Conservation (phyloP, 2,113 vertebrate species). For the Gadus chalcogrammus region DNA sequence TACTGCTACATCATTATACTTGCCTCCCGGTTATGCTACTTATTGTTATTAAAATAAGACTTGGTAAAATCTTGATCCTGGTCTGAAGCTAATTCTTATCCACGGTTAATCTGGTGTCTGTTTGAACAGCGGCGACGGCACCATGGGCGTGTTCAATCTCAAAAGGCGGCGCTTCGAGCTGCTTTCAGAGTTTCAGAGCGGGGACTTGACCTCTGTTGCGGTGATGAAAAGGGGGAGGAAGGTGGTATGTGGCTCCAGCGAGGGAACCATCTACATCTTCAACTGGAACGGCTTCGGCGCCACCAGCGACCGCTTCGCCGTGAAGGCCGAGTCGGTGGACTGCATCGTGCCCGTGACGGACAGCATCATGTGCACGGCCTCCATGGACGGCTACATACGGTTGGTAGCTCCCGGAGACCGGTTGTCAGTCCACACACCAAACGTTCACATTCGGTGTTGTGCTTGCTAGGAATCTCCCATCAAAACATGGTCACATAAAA, state of each 20-base stretch:
- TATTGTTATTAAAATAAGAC: no score
- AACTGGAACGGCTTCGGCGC: slow-evolving; percentile 97
- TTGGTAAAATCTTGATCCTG: no score
- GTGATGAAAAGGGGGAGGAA: slow-evolving; percentile 92
- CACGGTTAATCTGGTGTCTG: no score
- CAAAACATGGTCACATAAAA: no score
- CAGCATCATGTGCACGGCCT: slow-evolving; percentile 85
- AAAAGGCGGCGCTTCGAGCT: slow-evolving; percentile 87
- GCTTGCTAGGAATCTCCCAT: no score
- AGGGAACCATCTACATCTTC: slow-evolving; percentile 93
- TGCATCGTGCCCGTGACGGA: slow-evolving; percentile 84
- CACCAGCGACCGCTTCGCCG: slow-evolving; percentile 88
- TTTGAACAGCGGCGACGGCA: slow-evolving; percentile 86
- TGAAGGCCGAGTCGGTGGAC: slow-evolving; percentile 87
- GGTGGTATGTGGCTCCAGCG: slow-evolving; percentile 88
- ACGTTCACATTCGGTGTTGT: no score
- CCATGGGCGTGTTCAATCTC: slow-evolving; percentile 89
- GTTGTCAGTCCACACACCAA: no score
- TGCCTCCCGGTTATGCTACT: background rate
- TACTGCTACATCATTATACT: background rate
- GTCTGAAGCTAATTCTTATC: no score
- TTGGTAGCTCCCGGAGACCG: slow-evolving; percentile 43
- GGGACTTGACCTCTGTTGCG: slow-evolving; percentile 84
- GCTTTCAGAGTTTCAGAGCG: slow-evolving; percentile 86
- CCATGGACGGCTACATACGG: slow-evolving; percentile 90